These are phyloP conservation scores for Hormaphis cornu DNA, from an alignment of 1,140 invertebrate species.

Conservation along the genomic window DNA sequence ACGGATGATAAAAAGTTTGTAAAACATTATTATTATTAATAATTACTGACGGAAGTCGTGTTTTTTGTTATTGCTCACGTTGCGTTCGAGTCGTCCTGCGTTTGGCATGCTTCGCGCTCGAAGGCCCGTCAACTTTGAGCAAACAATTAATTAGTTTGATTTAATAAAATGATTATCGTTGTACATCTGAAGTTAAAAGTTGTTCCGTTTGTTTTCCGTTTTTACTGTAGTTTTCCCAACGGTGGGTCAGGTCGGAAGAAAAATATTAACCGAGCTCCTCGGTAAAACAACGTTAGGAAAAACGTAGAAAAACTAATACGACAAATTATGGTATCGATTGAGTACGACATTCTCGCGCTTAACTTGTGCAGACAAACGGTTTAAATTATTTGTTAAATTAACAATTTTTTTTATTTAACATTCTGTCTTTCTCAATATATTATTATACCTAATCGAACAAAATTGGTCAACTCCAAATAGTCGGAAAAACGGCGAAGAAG, in stretches of 20 bases:
- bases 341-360: no score
- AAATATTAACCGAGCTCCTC: background rate
- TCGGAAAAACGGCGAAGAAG: no score
- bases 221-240: background rate
- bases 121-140: background rate
- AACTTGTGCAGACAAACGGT: no score
- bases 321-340: no score
- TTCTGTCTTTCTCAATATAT: no score
- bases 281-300: background rate
- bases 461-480: no score
- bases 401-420: no score
- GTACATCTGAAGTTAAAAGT: background rate
- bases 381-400: no score
- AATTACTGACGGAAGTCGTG: background rate
- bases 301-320: background rate
- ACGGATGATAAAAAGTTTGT: background rate
- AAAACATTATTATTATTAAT: background rate
- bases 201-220: background rate
- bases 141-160: slow-evolving; percentile 28
- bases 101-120: background rate
- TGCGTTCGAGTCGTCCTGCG: no score
- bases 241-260: background rate
- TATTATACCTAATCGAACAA: no score
- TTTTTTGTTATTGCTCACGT: background rate
- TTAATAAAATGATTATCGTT: background rate